Evolutionary conservation across 2,113 vertebrate species (phyloP), one percentile per base, ranked within the genome.

Genomic region (Gymnorhina tibicen): DNA sequence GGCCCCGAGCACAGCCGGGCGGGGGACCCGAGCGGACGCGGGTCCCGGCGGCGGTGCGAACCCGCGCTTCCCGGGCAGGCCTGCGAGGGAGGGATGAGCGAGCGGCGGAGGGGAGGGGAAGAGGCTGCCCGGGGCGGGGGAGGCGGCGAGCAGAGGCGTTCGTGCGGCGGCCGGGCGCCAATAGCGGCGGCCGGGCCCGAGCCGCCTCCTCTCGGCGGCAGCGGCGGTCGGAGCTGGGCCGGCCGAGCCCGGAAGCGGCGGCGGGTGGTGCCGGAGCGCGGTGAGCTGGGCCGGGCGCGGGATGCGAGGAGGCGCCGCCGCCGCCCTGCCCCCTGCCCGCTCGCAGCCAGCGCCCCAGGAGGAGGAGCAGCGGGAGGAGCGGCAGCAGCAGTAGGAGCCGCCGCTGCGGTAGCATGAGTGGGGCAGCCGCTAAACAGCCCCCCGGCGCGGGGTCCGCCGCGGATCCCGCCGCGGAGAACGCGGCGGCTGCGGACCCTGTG

Each of bases 401-500:
- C 72, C 78, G 85, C 49, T 74, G 85, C 86, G 41, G 53, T 23
- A 95, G 70, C 84, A 97, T 97, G 96, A 96, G 96, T 53, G 86
- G 91, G 78, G 50, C 94, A 47, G 80, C 55, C 62, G 92, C 70
- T 14, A 42, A 94, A 82, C 83, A 79, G 70, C 22, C 76, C 37
- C 52, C 90, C 30, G 88, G 67, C 19, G 91, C 68, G n/a, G 95
- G 23, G 44, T 28, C 91, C 49, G 60, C 64, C 53, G 19, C 60
- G 11, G 81, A 79, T n/a, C 64, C 85, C 47, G 23, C 75, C 30
- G 41, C 49, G 32, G 89, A 85, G 50, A 92, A 89, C 41, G 88
- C 49, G 50, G 69, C 58, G 26, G 77, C 73, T 13, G 88, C 41
- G 32, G 85, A 76, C 19, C 66, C 90, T 10, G 88, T 55, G 66